Base-by-base conservation (phyloP, 2,113 vertebrate species). In the Trichomycterus rosablanca region DNA sequence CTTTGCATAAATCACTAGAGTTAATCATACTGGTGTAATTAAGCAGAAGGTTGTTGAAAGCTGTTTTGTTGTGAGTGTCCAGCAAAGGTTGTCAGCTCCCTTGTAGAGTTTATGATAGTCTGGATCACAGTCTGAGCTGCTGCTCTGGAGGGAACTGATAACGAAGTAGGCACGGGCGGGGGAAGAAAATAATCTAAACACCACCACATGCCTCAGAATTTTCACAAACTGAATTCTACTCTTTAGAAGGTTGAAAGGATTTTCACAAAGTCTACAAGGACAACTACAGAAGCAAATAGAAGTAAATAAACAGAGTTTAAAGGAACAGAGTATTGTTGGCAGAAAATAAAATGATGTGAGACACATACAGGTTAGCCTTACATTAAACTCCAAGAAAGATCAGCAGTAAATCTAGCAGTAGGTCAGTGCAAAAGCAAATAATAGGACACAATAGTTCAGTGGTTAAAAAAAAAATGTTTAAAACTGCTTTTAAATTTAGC, bases 21-120 rank as follows among this genome's bases (percentile, higher is more conserved):
- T 32, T 35, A 67, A 58, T 40, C 19, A 2, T 5, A 23, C 30
- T 30, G 18, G 12, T 22, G 15, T 63, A 67, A 63, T 49, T 34
- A 58, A 45, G 57, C 55, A 22, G 23, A 63, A 44, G 35, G 23
- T 32, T 53, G 28, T 24, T 12, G 5, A 55, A 57, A 62, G 46
- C 18, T 44, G 30, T 32, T 44, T 67, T 60, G 40, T 46, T 60
- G 46, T 60, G 28, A 53, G 39, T 54, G 22, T 18, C 19, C 26
- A 57, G 26, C 16, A 28, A 62, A 40, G 59, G 69, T 66, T 67
- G 69, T 58, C 69, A 62, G 39, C 28, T 59, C 40, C 37, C 70
- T 64, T 23, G 30, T 42, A 57, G 70, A 48, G 52, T 57, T 72
- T 67, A 43, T 70, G 58, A 72, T 67, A 58, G 54, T 67, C 53